These are phyloP conservation scores for Chrysaora quinquecirrha DNA, from an alignment of 30 jellyfish, hydroid and myxozoan species.

Conservation along the genomic window DNA sequence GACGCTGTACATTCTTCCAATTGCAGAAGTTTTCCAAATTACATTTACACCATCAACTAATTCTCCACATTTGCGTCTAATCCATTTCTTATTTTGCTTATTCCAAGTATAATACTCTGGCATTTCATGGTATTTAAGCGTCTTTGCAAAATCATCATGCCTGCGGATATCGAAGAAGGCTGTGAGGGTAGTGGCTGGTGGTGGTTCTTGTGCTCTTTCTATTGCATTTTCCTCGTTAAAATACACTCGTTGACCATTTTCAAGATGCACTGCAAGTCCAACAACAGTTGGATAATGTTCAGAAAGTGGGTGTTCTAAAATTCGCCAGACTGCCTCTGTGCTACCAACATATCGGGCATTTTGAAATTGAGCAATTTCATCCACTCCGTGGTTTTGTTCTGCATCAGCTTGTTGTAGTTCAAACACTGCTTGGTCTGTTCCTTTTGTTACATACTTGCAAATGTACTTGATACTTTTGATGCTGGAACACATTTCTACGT, in stretches of 20 bases:
- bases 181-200: conserved; percentile 38
- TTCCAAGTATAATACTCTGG: conserved; percentile 40
- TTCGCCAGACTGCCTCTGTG: conserved; percentile 74
- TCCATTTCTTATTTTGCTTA: background rate
- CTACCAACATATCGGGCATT: conserved; percentile 61
- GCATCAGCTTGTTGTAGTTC: conserved; percentile 11
- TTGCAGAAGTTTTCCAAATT: background rate
- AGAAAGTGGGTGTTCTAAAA: conserved; percentile 36
- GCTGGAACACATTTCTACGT: conserved; percentile 57
- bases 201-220: conserved; percentile 61
- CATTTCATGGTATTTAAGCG: conserved; percentile 46
- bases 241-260: conserved; percentile 52
- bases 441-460: conserved; percentile 50
- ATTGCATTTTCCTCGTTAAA: conserved; percentile 26
- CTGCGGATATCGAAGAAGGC: conserved; percentile 56
- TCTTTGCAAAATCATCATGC: conserved; percentile 37
- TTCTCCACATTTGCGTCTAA: conserved; percentile 33
- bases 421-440: conserved; percentile 28
- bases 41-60: background rate
- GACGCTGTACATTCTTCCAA: conserved; percentile 61
- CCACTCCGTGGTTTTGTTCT: background rate
- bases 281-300: conserved; percentile 50
- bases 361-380: conserved; percentile 6
- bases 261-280: conserved; percentile 74
- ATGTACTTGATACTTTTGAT: conserved; percentile 51